phyloP scores from a whole-genome alignment of 2,797 vertebrate genomes.

The Dipus sagitta region DNA sequence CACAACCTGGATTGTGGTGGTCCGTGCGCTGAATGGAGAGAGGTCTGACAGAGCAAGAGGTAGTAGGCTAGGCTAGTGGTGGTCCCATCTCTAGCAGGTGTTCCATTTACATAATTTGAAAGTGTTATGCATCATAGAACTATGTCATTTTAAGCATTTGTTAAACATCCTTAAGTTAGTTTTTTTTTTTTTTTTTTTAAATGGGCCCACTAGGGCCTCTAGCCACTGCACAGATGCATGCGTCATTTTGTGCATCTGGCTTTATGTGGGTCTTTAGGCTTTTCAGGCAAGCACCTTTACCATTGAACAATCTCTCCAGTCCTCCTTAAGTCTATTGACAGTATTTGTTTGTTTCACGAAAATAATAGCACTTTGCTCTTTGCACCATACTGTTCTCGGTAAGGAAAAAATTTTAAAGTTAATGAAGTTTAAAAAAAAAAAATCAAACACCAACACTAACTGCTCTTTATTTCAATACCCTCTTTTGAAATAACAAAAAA shows the following conservation, averaged over 20 bases:
- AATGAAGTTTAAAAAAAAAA: constrained; percentile 45
- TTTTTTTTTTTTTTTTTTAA: too few relatives aligned
- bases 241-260: too few relatives aligned
- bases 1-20: neutral
- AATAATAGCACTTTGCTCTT: constrained; percentile 27
- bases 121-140: neutral
- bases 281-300: too few relatives aligned
- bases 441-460: neutral
- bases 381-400: neutral
- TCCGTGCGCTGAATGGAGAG: neutral
- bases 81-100: neutral
- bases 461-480: neutral
- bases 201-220: too few relatives aligned
- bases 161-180: neutral
- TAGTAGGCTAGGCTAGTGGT: too few relatives aligned
- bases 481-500: constrained; percentile 23
- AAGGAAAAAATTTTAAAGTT: constrained; percentile 25
- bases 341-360: constrained; percentile 51
- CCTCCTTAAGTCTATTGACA: neutral
- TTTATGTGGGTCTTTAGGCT: too few relatives aligned
- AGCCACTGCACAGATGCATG: too few relatives aligned
- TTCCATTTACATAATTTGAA: constrained; percentile 31
- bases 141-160: constrained; percentile 34
- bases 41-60: neutral
- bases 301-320: too few relatives aligned